Base-by-base conservation (phyloP, 2,113 vertebrate species). In the Poeciliopsis retropinna region DNA sequence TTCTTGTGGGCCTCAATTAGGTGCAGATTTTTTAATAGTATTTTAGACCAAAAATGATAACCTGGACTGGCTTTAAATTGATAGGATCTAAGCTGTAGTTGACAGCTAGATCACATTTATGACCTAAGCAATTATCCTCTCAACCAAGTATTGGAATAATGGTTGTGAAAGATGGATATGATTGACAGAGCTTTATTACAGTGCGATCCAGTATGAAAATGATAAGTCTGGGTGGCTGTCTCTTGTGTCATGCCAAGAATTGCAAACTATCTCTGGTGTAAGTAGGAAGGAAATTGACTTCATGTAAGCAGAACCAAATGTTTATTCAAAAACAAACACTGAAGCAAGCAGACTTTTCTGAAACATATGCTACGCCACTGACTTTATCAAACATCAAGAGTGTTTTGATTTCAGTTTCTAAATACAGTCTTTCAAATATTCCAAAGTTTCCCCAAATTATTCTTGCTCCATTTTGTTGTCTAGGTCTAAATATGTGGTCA, bases 211-310 rank as follows among this genome's bases (percentile, higher is more conserved):
- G 67, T 54, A 37, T 28, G 30, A 72, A 66, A 54, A 17, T 31
- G 25, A 1, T 0, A 19, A 75, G 61, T 13, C 69, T 83, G 81
- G 85, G 88, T 82, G 89, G 88, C 44, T 88, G 41, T 75, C 30
- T 30, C 13, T 7, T 29, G 9, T 3, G 7, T 72, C 54, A 15
- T 29, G 74, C 85, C 82, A 84, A 80, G 30, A 64, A 72, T 68
- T 69, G 84, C 62, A 75, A 80, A 60, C 60, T 22, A 44, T 31
- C 57, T 67, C 27, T 31, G 68, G 73, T 19, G 76, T 2, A 76
- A 84, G 70, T 37, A 51, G 10, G 28, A 28, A 54, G 77, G 75
- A 84, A 80, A 78, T 61, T 11, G 66, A 67, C 28, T 7, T 47
- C 62, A 75, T 67, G 67, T 77, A 78, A 89, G 79, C 71, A 80